These are phyloP conservation scores for Coenonympha glycerion DNA, from an alignment of 2,888 invertebrate species.

Conservation along the genomic window DNA sequence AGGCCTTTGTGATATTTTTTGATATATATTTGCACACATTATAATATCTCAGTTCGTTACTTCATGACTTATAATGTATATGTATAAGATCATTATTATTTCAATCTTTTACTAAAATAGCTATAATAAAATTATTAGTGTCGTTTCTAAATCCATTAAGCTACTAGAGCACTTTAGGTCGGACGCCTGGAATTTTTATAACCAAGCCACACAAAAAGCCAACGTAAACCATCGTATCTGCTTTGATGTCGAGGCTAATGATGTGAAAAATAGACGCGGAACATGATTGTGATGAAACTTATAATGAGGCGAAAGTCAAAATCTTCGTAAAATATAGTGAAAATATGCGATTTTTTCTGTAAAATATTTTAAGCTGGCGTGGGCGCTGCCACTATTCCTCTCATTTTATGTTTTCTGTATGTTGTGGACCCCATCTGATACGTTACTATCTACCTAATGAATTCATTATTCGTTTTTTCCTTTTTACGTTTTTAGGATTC, in stretches of 20 bases:
- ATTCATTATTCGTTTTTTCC: too few species aligned
- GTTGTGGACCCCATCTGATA: too few species aligned
- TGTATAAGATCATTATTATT: too few species aligned
- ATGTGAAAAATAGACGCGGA: conserved; percentile 29
- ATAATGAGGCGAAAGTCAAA: conserved; percentile 3
- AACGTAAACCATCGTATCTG: conserved; percentile 22
- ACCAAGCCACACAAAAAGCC: conserved; percentile 23
- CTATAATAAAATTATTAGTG: neutral
- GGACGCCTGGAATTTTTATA: conserved; percentile 22
- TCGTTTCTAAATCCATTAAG: conserved; percentile 11
- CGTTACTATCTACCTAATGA: too few species aligned
- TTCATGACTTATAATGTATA: too few species aligned
- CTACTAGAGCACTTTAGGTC: conserved; percentile 16
- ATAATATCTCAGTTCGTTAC: too few species aligned
- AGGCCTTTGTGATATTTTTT: too few species aligned
- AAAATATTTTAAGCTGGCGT: too few species aligned
- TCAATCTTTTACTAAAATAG: neutral
- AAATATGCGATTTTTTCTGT: too few species aligned
- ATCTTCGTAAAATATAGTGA: neutral
- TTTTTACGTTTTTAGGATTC: too few species aligned
- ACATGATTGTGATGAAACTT: conserved; percentile 21
- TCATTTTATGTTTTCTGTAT: too few species aligned
- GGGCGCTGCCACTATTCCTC: too few species aligned
- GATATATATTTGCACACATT: neutral
- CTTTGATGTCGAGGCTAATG: conserved; percentile 31